Evolutionary conservation across 2,113 vertebrate species (phyloP), one percentile per base, ranked within the genome.

Genomic region (Thalassoma bifasciatum): DNA sequence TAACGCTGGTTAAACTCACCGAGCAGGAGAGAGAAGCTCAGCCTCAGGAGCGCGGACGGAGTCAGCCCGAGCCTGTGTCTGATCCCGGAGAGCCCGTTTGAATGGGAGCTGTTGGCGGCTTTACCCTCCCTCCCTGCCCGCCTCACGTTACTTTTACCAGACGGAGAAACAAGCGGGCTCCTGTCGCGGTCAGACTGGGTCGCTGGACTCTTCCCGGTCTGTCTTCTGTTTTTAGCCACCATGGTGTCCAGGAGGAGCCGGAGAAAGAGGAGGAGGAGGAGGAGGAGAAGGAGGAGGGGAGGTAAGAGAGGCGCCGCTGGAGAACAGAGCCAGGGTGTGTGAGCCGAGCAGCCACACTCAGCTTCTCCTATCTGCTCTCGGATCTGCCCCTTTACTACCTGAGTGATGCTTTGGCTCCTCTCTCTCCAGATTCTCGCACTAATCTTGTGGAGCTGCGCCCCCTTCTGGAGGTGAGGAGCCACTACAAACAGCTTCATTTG

Each of bases 201-300:
- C 76, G 88, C 73, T 3, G 86, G 79, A 60, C 91, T 91, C 87
- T 89, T 92, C n/a, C 57, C 80, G 22, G 63, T 64, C 64, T 92
- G 90, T 58, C 90, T 93, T 85, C 90, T 84, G 49, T 62, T 85
- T 85, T 93, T 94, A 40, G 90, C 86, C 79, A 87, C 92, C 94
- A 95, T 95, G 46, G 36, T 88, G 56, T 46, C 70, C 57, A 60
- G 72, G 51, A 53, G 36, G 46, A 63, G 72, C 22, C 56, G 62
- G n/a, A n/a, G n/a, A n/a, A n/a, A n/a, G n/a, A n/a, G n/a, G n/a
- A n/a, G n/a, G n/a, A n/a, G n/a, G n/a, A n/a, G n/a, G n/a, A n/a
- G n/a, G n/a, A n/a, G n/a, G n/a, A n/a, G n/a, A n/a, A n/a, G n/a
- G n/a, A n/a, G n/a, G n/a, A n/a, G n/a, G n/a, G n/a, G n/a, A n/a